A percentile compares a stretch with the other conserved stretches of the same genome.
phyloP scores from a whole-genome alignment of 2,888 invertebrate genomes.

The Cerceris ruficornis region DNA sequence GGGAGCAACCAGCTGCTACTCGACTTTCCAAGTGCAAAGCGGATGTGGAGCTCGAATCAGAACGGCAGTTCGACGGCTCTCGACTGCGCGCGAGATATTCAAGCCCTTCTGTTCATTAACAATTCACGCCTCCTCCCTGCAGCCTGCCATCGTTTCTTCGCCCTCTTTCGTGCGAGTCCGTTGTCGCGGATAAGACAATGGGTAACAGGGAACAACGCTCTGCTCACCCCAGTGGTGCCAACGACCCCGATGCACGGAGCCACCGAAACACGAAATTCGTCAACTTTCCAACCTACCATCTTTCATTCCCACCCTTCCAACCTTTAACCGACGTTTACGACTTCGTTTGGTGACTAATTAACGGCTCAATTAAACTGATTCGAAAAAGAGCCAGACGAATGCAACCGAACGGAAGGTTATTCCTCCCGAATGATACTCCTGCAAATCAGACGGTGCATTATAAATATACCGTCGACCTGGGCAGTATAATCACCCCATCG shows the following conservation, averaged over 20 bases:
- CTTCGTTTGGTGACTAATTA: no score
- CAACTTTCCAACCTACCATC: constrained; percentile 17
- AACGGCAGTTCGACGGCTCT: constrained; percentile 34
- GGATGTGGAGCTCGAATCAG: constrained; percentile 48
- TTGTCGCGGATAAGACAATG: constrained; percentile 52
- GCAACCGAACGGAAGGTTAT: no score
- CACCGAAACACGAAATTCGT: constrained; percentile 17
- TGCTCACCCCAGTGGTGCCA: constrained; percentile 36
- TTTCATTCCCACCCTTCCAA: not conserved
- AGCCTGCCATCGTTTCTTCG: constrained; percentile 24
- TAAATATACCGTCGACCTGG: no score
- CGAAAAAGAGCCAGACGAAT: no score
- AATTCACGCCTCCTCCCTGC: constrained; percentile 42
- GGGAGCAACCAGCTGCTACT: constrained; percentile 13
- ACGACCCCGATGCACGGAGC: constrained; percentile 37
- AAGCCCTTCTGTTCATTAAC: constrained; percentile 44
- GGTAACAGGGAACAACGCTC: constrained; percentile 36
- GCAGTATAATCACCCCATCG: no score
- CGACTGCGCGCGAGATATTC: constrained; percentile 5
- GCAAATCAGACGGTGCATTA: no score
- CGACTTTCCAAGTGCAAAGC: constrained; percentile 7
- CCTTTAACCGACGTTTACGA: not conserved
- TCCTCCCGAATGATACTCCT: no score
- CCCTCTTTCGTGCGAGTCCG: constrained; percentile 44
- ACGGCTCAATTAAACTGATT: no score